phyloP scores from a whole-genome alignment of 2,888 invertebrate species.

The Ditula angustiorana region DNA sequence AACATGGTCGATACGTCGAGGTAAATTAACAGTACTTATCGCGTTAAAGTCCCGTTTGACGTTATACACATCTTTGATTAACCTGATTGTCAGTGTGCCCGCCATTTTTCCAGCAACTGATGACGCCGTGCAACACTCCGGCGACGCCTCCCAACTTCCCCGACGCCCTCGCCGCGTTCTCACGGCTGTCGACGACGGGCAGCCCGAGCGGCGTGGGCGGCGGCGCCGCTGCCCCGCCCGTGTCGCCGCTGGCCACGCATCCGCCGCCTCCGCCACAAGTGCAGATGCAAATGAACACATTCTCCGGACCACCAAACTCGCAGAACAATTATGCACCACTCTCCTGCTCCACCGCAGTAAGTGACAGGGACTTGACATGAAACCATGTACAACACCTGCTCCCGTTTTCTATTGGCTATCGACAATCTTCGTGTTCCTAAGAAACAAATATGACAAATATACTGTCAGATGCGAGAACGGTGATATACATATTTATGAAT shows the following conservation, averaged over 20 bases:
- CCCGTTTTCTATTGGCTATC: too few relatives aligned
- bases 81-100: not conserved
- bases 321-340: constrained; percentile 75
- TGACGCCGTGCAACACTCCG: constrained; percentile 97
- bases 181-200: constrained; percentile 92
- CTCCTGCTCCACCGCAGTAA: constrained; percentile 81
- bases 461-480: too few relatives aligned
- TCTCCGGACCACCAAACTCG: constrained; percentile 68
- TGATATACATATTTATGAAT: too few relatives aligned
- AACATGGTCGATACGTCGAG: too few relatives aligned
- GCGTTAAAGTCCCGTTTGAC: too few relatives aligned
- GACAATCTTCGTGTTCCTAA: too few relatives aligned
- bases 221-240: constrained; percentile 65
- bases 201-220: constrained; percentile 73
- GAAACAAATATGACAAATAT: too few relatives aligned
- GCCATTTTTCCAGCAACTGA: constrained; percentile 86
- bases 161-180: constrained; percentile 94
- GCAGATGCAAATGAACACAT: constrained; percentile 67
- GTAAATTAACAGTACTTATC: too few relatives aligned
- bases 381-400: too few relatives aligned
- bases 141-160: constrained; percentile 98
- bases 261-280: constrained; percentile 66
- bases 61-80: too few relatives aligned
- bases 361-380: constrained; percentile 42
- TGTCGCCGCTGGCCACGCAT: constrained; percentile 77